Evolutionary conservation across 2,113 vertebrate species (phyloP), one percentile per base, ranked within the genome.

Genomic region (Heteronetta atricapilla): DNA sequence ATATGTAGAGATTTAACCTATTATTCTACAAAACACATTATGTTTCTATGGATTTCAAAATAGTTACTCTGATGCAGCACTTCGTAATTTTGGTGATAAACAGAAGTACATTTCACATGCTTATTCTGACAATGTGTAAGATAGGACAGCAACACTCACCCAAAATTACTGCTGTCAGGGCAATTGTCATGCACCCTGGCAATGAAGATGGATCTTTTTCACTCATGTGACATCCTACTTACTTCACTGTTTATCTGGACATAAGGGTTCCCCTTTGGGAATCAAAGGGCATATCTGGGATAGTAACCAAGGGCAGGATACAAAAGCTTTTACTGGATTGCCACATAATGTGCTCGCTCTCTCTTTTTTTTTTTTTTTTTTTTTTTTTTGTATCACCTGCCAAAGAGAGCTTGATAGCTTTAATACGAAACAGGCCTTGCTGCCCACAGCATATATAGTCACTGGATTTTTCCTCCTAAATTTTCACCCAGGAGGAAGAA

Each of bases 71-170:
- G 53, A 46, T 50, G 46, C 33, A 74, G 23, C 18, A 13, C 5
- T 14, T 23, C 4, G 17, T 6, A 62, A 53, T 40, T 48, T 15
- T 9, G 23, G 44, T 1, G 6, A 11, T 7, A 18, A 29, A 11
- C 6, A 36, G 25, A 64, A 13, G 14, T 50, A 29, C 1, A 2
- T 55, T 55, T 50, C 28, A 42, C 5, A 3, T 2, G 5, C 59
- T 69, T 44, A 22, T 31, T 59, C 60, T 7, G 5, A 55, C 36
- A 48, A 16, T 4, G 23, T 0, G 2, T 3, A 2, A 25, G 44
- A 5, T 0, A 4, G 22, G 1, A 2, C 10, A 28, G 11, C 2
- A 77, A 76, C 64, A 40, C 63, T 36, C 1, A 6, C 33, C 11
- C 36, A 10, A 31, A 2, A 2, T 13, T 36, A 19, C 48, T 4